Evolutionary conservation across 1,140 invertebrate genomes (phyloP).

Genomic region (Paraescarpia echinospica): DNA sequence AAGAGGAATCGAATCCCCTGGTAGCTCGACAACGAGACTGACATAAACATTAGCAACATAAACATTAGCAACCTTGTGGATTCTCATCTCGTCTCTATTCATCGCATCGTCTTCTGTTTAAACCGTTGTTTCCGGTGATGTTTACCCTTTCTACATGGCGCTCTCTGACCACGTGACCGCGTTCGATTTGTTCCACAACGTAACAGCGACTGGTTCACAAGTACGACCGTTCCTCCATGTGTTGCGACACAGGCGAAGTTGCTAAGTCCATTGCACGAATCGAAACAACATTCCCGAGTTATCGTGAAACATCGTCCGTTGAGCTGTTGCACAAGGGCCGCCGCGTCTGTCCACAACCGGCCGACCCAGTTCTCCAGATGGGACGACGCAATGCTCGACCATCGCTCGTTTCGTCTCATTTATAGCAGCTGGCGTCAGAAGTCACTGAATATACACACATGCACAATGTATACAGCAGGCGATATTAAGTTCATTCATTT

Average conservation of each 20-base stretch:
- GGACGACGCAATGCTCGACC: neutral
- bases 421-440: neutral
- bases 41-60: too few relatives aligned
- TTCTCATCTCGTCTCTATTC: neutral
- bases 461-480: constrained; percentile 3
- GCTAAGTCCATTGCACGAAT: neutral
- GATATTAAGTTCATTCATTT: constrained; percentile 2
- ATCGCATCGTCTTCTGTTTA: neutral
- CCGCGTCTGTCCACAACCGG: neutral
- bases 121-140: neutral
- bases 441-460: neutral
- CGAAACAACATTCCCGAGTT: neutral
- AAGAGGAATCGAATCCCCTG: neutral
- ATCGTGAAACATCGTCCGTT: neutral
- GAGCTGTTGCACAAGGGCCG: neutral
- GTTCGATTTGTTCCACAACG: neutral
- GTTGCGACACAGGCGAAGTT: neutral
- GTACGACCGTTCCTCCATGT: neutral
- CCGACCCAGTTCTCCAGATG: neutral
- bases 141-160: neutral
- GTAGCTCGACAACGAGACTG: neutral
- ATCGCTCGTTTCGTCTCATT: neutral
- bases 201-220: neutral
- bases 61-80: neutral
- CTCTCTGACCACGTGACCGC: neutral